A percentile compares a stretch with the other conserved stretches of the same genome.
These are phyloP conservation scores for Eubucco bourcierii DNA, from an alignment of 2,113 vertebrate genomes.

Conservation along the genomic window DNA sequence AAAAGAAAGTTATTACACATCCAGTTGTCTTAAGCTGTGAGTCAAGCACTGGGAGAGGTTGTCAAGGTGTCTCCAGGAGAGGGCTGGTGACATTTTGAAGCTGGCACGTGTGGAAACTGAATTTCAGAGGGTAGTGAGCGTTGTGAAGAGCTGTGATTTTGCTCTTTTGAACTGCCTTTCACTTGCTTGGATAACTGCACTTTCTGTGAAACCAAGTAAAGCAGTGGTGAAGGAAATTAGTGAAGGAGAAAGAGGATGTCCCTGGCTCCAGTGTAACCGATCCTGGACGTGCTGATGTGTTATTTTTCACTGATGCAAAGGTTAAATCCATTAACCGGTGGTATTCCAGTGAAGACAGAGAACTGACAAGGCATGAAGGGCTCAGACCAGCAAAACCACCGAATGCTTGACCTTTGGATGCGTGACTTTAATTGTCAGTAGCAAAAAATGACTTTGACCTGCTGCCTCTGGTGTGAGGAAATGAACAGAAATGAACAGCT, in stretches of 20 bases:
- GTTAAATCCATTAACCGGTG: constrained; percentile 55
- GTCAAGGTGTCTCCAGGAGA: neutral
- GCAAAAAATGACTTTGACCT: constrained; percentile 14
- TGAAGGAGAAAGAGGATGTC: constrained; percentile 29
- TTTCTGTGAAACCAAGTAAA: neutral
- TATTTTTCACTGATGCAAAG: constrained; percentile 23
- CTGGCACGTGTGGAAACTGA: neutral
- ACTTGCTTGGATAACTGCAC: neutral
- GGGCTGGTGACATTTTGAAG: constrained; percentile 1
- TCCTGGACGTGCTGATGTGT: neutral
- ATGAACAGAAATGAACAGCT: constrained; percentile 48
- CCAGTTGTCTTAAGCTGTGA: neutral
- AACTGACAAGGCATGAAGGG: constrained; percentile 50
- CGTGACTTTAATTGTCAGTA: neutral
- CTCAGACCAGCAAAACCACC: neutral
- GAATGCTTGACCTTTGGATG: constrained; percentile 26
- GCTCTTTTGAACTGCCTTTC: constrained; percentile 14
- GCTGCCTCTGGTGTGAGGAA: constrained; percentile 10
- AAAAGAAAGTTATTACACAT: neutral
- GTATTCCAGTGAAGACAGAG: constrained; percentile 8
- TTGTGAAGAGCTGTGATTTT: neutral
- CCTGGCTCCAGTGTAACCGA: neutral
- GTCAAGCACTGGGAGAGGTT: neutral
- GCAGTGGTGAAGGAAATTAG: neutral
- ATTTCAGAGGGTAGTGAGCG: neutral